Evolutionary conservation across 2,797 vertebrate genomes (phyloP).

Genomic region (Holocentrus rufus): DNA sequence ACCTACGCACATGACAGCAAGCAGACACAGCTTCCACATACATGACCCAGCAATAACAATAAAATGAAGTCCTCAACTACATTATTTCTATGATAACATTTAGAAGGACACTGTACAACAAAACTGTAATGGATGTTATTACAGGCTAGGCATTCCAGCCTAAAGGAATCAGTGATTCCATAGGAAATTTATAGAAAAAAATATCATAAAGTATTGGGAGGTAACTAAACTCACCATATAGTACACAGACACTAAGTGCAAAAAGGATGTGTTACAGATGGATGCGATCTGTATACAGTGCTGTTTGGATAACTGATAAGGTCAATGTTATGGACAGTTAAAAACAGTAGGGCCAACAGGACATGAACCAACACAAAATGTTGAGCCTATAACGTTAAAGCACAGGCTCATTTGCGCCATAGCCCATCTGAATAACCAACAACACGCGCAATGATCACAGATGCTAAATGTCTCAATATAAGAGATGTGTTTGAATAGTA

Average conservation of each 20-base stretch:
- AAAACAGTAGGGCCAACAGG: slow-evolving; percentile 28
- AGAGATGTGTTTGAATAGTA: slow-evolving; percentile 3
- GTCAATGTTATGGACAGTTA: neutral
- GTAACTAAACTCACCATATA: neutral
- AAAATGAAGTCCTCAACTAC: slow-evolving; percentile 4
- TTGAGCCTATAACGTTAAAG: slow-evolving; percentile 3
- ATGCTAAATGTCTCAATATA: slow-evolving; percentile 38
- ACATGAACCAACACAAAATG: slow-evolving; percentile 11
- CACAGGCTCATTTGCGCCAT: slow-evolving; percentile 55
- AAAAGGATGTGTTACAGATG: neutral
- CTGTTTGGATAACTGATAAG: neutral
- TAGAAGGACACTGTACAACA: neutral
- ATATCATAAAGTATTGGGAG: slow-evolving; percentile 16
- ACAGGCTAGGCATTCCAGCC: neutral
- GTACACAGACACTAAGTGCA: neutral
- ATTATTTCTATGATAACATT: slow-evolving; percentile 22
- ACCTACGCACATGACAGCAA: slow-evolving; percentile 59
- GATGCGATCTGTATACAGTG: neutral
- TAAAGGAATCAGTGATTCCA: neutral
- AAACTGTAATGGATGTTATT: neutral
- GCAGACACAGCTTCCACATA: slow-evolving; percentile 26
- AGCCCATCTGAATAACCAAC: slow-evolving; percentile 65
- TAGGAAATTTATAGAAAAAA: neutral
- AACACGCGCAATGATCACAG: slow-evolving; percentile 59
- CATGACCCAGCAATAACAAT: neutral